A percentile compares a stretch with the other conserved stretches of the same genome.
Conservation (phyloP, 1,140 invertebrate species). For the Schlechtendalia chinensis region DNA sequence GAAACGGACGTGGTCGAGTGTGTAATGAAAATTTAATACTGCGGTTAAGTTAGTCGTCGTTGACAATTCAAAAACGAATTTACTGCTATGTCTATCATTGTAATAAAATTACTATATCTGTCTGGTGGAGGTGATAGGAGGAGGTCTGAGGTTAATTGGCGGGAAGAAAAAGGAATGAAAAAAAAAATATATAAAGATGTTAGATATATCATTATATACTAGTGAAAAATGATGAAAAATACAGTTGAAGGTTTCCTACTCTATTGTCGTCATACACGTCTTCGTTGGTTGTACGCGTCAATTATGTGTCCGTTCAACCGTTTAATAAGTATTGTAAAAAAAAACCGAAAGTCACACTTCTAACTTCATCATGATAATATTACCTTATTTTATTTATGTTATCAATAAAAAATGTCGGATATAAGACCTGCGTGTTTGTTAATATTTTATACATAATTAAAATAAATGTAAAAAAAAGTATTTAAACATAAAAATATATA, state of each 20-base stretch:
- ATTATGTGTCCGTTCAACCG: background rate
- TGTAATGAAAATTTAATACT: slow-evolving; percentile 10
- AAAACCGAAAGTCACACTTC: background rate
- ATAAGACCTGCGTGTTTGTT: too few species aligned
- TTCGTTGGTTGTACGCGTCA: background rate
- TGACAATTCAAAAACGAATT: slow-evolving; percentile 4
- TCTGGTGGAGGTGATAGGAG: too few species aligned
- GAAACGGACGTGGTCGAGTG: background rate
- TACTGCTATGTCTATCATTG: background rate
- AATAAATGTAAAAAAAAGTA: too few species aligned
- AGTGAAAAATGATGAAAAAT: background rate
- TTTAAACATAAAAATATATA: too few species aligned
- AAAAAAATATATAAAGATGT: background rate
- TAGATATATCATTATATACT: background rate
- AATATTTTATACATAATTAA: too few species aligned
- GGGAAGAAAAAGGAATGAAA: background rate
- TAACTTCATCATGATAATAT: background rate
- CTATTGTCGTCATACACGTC: background rate
- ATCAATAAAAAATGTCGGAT: too few species aligned
- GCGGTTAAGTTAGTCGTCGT: background rate
- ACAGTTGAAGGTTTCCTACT: background rate
- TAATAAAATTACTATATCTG: slow-evolving; percentile 2
- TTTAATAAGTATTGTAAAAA: background rate
- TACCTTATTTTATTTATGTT: too few species aligned
- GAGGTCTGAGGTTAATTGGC: background rate